Percentiles rank a stretch among this genome's conserved stretches.
Conservation (phyloP, 2,113 vertebrate species). For the Campylomormyrus tamandua region DNA sequence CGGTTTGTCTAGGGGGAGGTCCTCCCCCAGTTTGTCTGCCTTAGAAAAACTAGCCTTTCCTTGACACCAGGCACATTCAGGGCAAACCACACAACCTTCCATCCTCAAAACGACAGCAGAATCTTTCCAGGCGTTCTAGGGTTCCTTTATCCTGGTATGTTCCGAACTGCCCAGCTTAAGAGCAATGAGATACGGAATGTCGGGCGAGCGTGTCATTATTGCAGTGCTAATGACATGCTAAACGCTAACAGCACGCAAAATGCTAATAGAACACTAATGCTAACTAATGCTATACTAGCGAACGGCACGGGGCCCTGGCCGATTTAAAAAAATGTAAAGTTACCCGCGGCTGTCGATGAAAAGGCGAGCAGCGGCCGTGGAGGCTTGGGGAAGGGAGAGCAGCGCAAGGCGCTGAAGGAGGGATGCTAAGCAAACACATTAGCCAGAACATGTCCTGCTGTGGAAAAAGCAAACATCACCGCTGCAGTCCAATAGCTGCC, state of each 20-base stretch:
- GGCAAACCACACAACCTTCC: not conserved
- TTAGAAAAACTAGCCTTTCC: not conserved
- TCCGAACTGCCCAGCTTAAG: not conserved
- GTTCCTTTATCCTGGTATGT: not conserved
- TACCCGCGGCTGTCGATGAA: not conserved
- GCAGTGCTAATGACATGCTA: not conserved
- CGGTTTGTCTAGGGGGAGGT: not conserved
- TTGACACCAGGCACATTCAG: not conserved
- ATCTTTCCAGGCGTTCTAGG: not conserved
- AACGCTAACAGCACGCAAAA: not conserved
- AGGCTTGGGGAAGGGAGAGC: not conserved
- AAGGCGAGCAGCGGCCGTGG: not conserved
- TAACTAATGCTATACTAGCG: not conserved
- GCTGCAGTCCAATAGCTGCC: slow-evolving; percentile 14
- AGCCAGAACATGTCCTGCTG: slow-evolving; percentile 1
- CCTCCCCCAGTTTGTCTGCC: not conserved
- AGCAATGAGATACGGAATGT: not conserved
- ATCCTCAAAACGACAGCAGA: not conserved
- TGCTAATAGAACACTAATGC: not conserved
- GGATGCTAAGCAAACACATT: slow-evolving; percentile 2
- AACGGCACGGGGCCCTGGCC: not conserved
- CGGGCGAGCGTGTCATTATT: not conserved
- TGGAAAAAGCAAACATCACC: not conserved
- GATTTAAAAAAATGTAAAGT: not conserved
- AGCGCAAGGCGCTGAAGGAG: not conserved